These are phyloP conservation scores for Artemia sp. DNA, from an alignment of 2,888 invertebrate species.

Conservation along the genomic window DNA sequence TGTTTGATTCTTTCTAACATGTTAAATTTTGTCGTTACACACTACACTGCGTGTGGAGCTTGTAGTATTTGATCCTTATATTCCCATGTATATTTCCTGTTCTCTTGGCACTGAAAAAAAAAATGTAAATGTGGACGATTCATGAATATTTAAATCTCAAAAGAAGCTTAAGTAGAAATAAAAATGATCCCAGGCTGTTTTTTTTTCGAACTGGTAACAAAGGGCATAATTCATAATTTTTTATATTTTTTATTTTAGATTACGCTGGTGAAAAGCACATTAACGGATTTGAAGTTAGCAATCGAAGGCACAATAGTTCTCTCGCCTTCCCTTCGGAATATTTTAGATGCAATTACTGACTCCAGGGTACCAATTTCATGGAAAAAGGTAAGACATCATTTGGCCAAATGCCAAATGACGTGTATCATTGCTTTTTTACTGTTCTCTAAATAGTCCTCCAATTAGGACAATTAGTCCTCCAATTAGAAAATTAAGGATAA, in stretches of 20 bases:
- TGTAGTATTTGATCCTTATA: no score
- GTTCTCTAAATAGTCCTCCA: slow-evolving; percentile 3
- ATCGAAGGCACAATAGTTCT: slow-evolving; percentile 95
- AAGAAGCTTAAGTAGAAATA: no score
- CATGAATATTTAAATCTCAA: no score
- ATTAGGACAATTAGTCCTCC: neutral
- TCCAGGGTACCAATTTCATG: slow-evolving; percentile 80
- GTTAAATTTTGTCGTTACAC: no score
- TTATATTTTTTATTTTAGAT: neutral
- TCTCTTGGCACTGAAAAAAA: no score
- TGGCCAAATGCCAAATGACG: slow-evolving; percentile 8
- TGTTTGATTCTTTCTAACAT: no score
- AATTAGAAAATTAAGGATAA: neutral
- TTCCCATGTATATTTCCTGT: no score
- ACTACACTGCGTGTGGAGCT: no score
- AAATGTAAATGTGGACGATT: no score
- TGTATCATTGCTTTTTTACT: slow-evolving; percentile 26
- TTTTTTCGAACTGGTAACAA: no score
- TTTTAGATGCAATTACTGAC: slow-evolving; percentile 89
- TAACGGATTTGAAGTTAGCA: slow-evolving; percentile 76
- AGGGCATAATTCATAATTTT: no score
- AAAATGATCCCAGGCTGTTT: no score
- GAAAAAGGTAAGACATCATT: slow-evolving; percentile 49
- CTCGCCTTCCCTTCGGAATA: slow-evolving; percentile 72
- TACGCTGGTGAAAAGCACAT: slow-evolving; percentile 48